These are phyloP conservation scores for Ceratina japonica DNA, from an alignment of 1,140 invertebrate species.

Conservation along the genomic window DNA sequence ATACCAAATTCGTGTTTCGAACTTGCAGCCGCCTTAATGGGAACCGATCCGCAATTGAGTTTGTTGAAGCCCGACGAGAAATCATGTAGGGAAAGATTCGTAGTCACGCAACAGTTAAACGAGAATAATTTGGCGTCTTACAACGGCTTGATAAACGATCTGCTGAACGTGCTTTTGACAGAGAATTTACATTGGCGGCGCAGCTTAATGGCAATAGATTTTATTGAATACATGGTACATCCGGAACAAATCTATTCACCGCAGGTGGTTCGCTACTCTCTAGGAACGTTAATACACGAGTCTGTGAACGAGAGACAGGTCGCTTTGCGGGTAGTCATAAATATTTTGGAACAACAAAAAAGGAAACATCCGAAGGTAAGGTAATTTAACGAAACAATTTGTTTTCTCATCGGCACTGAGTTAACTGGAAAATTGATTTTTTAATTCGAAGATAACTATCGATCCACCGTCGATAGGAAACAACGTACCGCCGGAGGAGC, in stretches of 20 bases:
- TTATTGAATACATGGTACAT: conserved; percentile 86
- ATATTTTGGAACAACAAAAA: conserved; percentile 89
- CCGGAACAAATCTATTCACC: conserved; percentile 84
- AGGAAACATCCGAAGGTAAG: conserved; percentile 80
- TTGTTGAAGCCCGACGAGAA: conserved; percentile 59
- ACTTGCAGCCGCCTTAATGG: conserved; percentile 78
- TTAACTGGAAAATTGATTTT: too few relatives aligned
- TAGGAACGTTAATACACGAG: conserved; percentile 86
- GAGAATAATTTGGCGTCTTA: conserved; percentile 81
- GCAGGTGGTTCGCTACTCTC: conserved; percentile 84
- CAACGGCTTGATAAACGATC: conserved; percentile 81
- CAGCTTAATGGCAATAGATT: conserved; percentile 85
- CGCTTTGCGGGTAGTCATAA: conserved; percentile 83
- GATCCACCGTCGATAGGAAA: conserved; percentile 14
- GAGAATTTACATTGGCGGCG: conserved; percentile 91
- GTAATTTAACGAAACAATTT: conserved; percentile 12
- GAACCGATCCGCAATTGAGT: conserved; percentile 63
- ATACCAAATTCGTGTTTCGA: conserved; percentile 80
- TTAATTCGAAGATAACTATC: conserved; percentile 64
- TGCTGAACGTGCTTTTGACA: conserved; percentile 83
- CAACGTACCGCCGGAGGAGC: conserved; percentile 26
- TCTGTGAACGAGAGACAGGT: conserved; percentile 87
- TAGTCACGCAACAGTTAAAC: conserved; percentile 74
- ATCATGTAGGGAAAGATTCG: conserved; percentile 75
- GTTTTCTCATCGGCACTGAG: background rate